A percentile compares a stretch with the other conserved stretches of the same genome.
Evolutionary conservation across 2,797 vertebrate genomes (phyloP).

Genomic region (Gobio occitaniae): DNA sequence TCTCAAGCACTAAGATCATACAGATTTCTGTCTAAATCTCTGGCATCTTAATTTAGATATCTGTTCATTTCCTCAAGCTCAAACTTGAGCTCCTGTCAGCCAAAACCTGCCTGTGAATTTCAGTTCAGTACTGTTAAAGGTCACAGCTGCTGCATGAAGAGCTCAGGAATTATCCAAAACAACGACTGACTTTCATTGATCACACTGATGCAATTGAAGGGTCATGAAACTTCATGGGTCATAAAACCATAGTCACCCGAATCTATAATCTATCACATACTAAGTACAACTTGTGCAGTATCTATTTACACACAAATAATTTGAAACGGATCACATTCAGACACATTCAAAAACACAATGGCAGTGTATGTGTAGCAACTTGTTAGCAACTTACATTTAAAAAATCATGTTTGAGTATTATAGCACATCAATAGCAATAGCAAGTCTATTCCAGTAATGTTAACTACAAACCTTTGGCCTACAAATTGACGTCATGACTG

Average conservation of each 20-base stretch:
- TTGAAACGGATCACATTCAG: background rate
- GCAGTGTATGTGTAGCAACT: background rate
- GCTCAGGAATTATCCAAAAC: background rate
- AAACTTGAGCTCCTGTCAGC: background rate
- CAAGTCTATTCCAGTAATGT: background rate
- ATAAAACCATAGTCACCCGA: background rate
- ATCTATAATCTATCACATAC: background rate
- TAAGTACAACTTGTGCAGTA: background rate
- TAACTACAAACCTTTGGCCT: background rate
- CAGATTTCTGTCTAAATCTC: background rate
- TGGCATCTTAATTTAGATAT: background rate
- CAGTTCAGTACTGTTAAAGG: background rate
- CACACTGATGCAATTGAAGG: background rate
- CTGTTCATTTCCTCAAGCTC: background rate
- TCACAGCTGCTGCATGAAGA: background rate
- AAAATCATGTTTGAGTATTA: background rate
- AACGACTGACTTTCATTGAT: background rate
- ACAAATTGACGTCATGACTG: background rate
- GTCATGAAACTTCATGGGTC: conserved; percentile 10
- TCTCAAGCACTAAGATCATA: background rate
- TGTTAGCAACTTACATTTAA: background rate
- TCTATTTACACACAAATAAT: background rate
- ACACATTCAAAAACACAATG: background rate
- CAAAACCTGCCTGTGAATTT: background rate
- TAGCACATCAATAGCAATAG: background rate